These are phyloP conservation scores for Erethizon dorsatum DNA, from an alignment of 2,797 vertebrate species.

Conservation along the genomic window DNA sequence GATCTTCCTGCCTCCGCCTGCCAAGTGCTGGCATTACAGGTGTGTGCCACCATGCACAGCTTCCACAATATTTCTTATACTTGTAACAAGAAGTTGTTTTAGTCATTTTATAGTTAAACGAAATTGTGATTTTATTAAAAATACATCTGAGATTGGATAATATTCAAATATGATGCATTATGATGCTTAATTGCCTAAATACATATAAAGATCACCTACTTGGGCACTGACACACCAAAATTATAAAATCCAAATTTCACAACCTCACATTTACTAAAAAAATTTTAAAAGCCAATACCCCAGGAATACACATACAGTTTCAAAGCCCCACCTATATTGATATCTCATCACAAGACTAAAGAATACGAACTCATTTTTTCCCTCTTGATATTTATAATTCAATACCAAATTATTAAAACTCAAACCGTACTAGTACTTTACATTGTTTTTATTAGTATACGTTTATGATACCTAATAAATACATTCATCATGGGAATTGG, in stretches of 20 bases:
- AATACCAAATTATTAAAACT: constrained; percentile 22
- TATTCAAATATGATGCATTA: neutral
- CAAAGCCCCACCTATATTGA: neutral
- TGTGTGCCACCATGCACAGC: neutral
- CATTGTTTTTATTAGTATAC: neutral
- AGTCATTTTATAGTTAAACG: constrained; percentile 22
- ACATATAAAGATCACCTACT: constrained; percentile 7
- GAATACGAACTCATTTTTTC: constrained; percentile 45
- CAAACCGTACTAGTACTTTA: neutral
- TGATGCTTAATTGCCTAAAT: constrained; percentile 23
- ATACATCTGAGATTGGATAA: neutral
- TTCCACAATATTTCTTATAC: neutral
- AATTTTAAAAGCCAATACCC: neutral
- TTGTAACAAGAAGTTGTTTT: neutral
- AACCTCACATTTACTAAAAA: neutral
- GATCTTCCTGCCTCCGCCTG: neutral
- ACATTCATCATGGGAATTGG: neutral
- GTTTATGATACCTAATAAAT: neutral
- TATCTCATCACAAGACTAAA: constrained; percentile 32
- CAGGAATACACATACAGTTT: neutral
- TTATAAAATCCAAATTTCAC: neutral
- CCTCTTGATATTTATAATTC: constrained; percentile 7
- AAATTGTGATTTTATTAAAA: constrained; percentile 41
- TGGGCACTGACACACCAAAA: constrained; percentile 1
- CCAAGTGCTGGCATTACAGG: neutral